Base-by-base conservation (phyloP, 1,140 invertebrate species). In the Drosophila grimshawi region DNA sequence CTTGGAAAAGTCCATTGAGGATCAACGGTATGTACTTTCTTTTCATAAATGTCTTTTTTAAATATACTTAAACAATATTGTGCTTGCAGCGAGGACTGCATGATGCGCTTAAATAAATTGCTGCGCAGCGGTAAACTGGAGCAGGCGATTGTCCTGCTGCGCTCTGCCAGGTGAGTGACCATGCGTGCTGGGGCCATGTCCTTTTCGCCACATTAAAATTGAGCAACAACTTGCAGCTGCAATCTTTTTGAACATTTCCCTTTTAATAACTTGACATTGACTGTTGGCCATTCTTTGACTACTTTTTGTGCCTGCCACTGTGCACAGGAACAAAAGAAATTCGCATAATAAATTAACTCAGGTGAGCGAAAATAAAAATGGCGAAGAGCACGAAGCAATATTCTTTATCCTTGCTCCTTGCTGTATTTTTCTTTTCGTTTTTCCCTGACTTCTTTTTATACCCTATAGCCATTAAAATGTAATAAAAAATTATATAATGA, bases 91-190 rank as follows among this genome's bases (percentile, higher is more conserved):
- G 93, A 94, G 57, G 95, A 97, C 80, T 97, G 97, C 6, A 97
- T 99, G 96, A 95, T 96, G 90, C 96, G 94, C 80, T 97, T 99
- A 76, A 97, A 98, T 89, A 95, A 95, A 79, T 93, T 95, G 32
- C 92, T 99, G 79, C 94, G 95, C 32, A 93, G 94, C 27, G 94
- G 94, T 37, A 94, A 96, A 72, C 94, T 95, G 72, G 95, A 96
- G 88, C 94, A 96, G 82, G 97, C 97, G 8, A 93, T 99, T 39
- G 96, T 96, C 37, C 94, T 98, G 45, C 94, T 98, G 62, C 94
- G 97, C 78, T 95, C 97, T 52, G 95, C 97, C 43, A 96, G 97
- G 96, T 98, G 93, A 93, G 93, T 81, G 35, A 56, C 46, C 19
- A 19, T 39, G 7, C 10, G 8, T 41, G 10, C 10, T 7, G n/a